These are phyloP conservation scores for Enteromius viviparus DNA, from an alignment of 2,797 vertebrate species.

Conservation along the genomic window DNA sequence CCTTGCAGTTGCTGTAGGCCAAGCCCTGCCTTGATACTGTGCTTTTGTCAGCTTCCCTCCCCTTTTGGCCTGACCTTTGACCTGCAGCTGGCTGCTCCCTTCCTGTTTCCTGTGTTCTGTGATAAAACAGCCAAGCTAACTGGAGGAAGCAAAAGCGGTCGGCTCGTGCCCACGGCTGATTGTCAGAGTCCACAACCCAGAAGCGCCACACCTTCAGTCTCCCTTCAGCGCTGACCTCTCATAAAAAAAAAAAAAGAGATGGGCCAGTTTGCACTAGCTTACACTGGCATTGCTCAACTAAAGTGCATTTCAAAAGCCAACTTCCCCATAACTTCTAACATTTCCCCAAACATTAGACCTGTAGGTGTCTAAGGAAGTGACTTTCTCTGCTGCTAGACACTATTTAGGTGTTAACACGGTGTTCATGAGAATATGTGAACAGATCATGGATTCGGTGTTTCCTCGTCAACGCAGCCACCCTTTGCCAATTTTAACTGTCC, in stretches of 20 bases:
- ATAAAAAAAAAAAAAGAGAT: background rate
- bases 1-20: conserved; percentile 49
- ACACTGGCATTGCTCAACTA: conserved; percentile 23
- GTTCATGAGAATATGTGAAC: background rate
- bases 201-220: conserved; percentile 27
- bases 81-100: conserved; percentile 77
- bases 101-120: conserved; percentile 80
- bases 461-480: conserved; percentile 66
- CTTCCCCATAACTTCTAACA: conserved; percentile 33
- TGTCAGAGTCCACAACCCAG: conserved; percentile 37
- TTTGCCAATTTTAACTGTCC: conserved; percentile 76
- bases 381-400: background rate
- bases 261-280: background rate
- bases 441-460: conserved; percentile 50
- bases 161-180: conserved; percentile 27
- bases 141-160: conserved; percentile 24
- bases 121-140: conserved; percentile 69
- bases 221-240: background rate
- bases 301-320: conserved; percentile 26
- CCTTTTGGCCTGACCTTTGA: conserved; percentile 76
- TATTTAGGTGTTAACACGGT: background rate
- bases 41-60: conserved; percentile 62
- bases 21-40: conserved; percentile 65
- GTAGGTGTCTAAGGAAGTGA: background rate
- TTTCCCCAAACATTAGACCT: conserved; percentile 13